A percentile compares a stretch with the other conserved stretches of the same genome.
Evolutionary conservation across 30 jellyfish, hydroid and myxozoan genomes (phyloP).

Genomic region (Aurelia sp.): DNA sequence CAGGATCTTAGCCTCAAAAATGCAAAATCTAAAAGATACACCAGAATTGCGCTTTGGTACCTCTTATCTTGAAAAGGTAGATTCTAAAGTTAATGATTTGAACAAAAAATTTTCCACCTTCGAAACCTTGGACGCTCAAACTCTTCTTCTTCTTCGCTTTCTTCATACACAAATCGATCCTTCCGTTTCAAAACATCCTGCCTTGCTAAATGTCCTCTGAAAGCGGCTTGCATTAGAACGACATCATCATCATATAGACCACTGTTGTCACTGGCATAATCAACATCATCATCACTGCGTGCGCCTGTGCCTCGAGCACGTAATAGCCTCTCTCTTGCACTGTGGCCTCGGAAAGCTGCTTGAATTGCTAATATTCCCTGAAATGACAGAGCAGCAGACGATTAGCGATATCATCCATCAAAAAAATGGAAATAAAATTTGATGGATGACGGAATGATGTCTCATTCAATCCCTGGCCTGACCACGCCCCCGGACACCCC

Average conservation of each 20-base stretch:
- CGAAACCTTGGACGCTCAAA: slow-evolving; percentile 34
- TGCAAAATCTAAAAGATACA: no score
- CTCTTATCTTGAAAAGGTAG: no score
- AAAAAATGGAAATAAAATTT: no score
- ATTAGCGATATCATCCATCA: neutral
- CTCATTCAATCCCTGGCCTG: no score
- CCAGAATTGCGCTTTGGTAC: no score
- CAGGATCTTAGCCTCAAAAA: no score
- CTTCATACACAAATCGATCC: slow-evolving; percentile 14
- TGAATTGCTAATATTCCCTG: slow-evolving; percentile 80
- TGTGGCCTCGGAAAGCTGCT: slow-evolving; percentile 92
- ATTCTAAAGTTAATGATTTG: no score
- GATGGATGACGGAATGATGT: no score
- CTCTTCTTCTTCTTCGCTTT: slow-evolving; percentile 31
- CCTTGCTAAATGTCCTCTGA: slow-evolving; percentile 90
- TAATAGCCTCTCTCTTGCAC: slow-evolving; percentile 57
- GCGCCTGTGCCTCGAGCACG: slow-evolving; percentile 17
- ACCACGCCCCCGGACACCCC: no score
- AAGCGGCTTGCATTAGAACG: slow-evolving; percentile 88
- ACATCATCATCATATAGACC: slow-evolving; percentile 79
- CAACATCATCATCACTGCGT: slow-evolving; percentile 48
- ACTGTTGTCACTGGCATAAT: slow-evolving; percentile 20
- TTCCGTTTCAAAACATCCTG: slow-evolving; percentile 52
- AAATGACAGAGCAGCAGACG: neutral
- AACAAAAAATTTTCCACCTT: slow-evolving; percentile 1